Conservation (phyloP, 53 echinoderm and acorn worm genomes). For the Antedon mediterranea region DNA sequence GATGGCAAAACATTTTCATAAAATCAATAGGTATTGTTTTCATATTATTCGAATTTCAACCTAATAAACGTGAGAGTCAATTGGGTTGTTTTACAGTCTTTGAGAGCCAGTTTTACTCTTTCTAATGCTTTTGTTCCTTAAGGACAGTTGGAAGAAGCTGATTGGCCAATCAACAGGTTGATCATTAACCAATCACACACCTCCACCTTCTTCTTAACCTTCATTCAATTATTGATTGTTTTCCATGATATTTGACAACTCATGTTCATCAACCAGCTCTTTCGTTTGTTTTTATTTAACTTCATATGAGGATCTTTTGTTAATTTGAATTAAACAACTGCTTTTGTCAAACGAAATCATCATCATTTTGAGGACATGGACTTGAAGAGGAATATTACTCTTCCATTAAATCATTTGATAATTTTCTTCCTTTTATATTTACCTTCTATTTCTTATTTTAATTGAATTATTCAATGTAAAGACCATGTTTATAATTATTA, state of each 20-base stretch:
- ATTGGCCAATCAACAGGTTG: background rate
- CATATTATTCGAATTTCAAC: background rate
- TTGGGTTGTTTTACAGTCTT: background rate
- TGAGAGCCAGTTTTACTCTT: background rate
- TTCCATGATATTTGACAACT: background rate
- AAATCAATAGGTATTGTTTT: background rate
- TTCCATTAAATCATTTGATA: too few relatives aligned
- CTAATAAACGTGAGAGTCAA: background rate
- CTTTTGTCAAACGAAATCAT: too few relatives aligned
- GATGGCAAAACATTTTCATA: background rate
- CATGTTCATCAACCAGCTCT: background rate
- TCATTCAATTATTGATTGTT: background rate
- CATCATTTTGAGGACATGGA: too few relatives aligned
- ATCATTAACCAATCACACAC: background rate
- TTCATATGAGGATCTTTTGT: background rate
- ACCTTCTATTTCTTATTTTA: too few relatives aligned
- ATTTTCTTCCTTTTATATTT: too few relatives aligned
- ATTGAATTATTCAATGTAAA: too few relatives aligned
- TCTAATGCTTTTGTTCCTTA: background rate
- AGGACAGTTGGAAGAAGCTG: background rate
- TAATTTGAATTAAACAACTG: background rate
- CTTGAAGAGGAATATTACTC: too few relatives aligned
- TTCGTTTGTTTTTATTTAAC: background rate
- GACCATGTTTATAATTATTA: too few relatives aligned
- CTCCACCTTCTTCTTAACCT: background rate